Conservation (phyloP, 92 coral and sea anemone genomes). For the Metridium senile region DNA sequence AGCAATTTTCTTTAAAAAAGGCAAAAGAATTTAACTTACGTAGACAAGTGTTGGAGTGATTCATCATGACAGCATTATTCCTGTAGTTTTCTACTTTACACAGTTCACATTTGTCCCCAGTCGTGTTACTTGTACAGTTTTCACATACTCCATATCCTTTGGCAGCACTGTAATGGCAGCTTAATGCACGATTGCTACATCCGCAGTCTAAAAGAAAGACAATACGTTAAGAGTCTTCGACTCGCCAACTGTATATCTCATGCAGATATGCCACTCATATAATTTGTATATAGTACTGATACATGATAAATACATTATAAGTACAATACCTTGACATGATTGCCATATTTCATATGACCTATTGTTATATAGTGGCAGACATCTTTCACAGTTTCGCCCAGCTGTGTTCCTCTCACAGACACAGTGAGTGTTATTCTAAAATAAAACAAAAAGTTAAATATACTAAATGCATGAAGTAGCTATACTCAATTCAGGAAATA, state of each 20-base stretch:
- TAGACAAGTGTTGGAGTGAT: constrained; percentile 75
- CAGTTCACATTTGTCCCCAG: constrained; percentile 80
- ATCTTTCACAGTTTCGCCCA: constrained; percentile 76
- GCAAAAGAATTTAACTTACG: constrained; percentile 72
- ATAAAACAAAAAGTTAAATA: not conserved
- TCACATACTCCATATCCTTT: constrained; percentile 86
- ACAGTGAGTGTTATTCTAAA: constrained; percentile 71
- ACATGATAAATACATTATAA: not conserved
- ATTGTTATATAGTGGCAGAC: constrained; percentile 87
- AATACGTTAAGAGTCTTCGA: not conserved
- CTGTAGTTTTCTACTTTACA: constrained; percentile 78
- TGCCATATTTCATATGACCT: constrained; percentile 62
- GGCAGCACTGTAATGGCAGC: constrained; percentile 65
- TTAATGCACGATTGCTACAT: constrained; percentile 79
- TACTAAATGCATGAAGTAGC: not conserved
- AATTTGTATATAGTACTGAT: not conserved
- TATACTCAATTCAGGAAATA: too few relatives aligned
- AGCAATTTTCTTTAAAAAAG: too few relatives aligned
- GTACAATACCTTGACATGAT: constrained; percentile 81
- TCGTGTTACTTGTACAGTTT: constrained; percentile 81
- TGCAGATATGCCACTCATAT: too few relatives aligned
- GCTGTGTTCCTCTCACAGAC: constrained; percentile 85
- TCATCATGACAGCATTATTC: constrained; percentile 49
- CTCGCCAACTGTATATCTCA: too few relatives aligned
- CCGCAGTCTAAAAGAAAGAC: constrained; percentile 61